phyloP scores from a whole-genome alignment of 2,113 vertebrate genomes.

The Micronycteris hirsuta region DNA sequence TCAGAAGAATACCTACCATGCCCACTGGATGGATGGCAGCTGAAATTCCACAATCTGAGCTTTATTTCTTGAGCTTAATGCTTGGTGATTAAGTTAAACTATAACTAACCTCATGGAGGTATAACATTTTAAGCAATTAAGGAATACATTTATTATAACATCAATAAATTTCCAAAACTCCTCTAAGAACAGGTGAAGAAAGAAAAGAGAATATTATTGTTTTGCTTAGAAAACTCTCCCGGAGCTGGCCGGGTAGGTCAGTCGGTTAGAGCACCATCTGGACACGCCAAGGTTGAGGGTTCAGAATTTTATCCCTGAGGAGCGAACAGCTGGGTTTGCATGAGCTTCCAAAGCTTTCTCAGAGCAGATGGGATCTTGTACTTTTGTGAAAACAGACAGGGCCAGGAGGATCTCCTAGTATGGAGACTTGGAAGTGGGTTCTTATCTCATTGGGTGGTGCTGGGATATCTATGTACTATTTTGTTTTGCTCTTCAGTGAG shows the following conservation, averaged over 20 bases:
- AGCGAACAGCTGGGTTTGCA: neutral
- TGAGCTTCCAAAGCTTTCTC: conserved; percentile 6
- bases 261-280: too few species aligned
- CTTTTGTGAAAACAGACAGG: neutral
- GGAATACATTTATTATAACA: neutral
- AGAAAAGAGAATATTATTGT: neutral
- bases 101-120: neutral
- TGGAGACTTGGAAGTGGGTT: neutral
- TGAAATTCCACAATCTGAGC: conserved; percentile 6
- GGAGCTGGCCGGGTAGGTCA: too few species aligned
- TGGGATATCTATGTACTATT: neutral
- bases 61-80: neutral
- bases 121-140: conserved; percentile 40
- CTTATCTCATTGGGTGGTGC: neutral
- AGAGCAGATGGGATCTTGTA: neutral
- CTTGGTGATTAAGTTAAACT: conserved; percentile 16
- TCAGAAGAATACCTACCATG: neutral
- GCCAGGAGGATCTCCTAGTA: neutral
- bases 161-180: neutral
- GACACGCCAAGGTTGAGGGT: too few species aligned
- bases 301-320: neutral
- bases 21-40: neutral
- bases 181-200: neutral
- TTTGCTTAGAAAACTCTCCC: conserved; percentile 25
- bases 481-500: neutral